Evolutionary conservation across 2,797 vertebrate genomes (phyloP), one percentile per base, ranked within the genome.

Genomic region (Morelia viridis): DNA sequence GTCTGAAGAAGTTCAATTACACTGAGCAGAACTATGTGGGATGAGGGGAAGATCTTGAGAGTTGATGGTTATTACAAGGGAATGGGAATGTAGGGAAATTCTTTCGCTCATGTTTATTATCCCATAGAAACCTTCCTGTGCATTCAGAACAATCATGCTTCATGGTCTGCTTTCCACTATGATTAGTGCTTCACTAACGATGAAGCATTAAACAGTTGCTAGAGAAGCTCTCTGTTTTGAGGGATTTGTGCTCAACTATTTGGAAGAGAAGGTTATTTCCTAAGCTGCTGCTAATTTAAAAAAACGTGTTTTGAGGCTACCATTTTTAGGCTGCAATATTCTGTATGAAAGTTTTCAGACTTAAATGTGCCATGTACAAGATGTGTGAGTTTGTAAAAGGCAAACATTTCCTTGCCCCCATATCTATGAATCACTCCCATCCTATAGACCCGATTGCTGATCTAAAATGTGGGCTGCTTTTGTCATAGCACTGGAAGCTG

Each of bases 391-490:
- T 31, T 84, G 60, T 35, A 11, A 84, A 89, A 41, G 24, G 56
- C 9, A 60, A 5, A 71, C 64, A 35, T 91, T 90, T 61, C 56
- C 83, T 76, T 46, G 9, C 89, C 64, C 92, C 91, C 86, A 0
- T 2, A 24, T 26, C 19, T 90, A 12, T 85, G 2, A 87, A 50
- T 50, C 2, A 11, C 19, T 65, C 50, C 8, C 0, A 35, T 68
- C 5, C 13, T 68, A 12, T n/a, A 12, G 24, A n/a, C 76, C n/a
- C 22, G 22, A n/a, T 92, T 19, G 53, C 89, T 85, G 50, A 28
- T 31, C 90, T 85, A 1, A 90, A 58, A 22, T 89, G 8, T 50
- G n/a, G n/a, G 5, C n/a, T 61, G 90, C 89, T 93, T 71, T 89
- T 91, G 2, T 41, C 7, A 65, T 65, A 57, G 35, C 64, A 6